Conservation (phyloP, 2,113 vertebrate genomes). For the Anguilla rostrata region DNA sequence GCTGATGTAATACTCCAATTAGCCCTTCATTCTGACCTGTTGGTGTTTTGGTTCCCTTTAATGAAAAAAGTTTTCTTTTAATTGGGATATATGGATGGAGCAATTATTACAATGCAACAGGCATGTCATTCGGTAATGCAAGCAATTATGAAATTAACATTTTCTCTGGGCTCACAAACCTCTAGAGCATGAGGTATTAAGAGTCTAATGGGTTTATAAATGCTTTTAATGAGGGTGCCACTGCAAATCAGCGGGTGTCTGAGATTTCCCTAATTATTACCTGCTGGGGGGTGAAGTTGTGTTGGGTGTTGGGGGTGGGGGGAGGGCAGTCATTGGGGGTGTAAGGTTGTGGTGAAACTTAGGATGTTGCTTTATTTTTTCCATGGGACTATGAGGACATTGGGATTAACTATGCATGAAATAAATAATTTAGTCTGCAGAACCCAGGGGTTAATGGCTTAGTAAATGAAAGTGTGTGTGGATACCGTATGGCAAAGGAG, state of each 20-base stretch:
- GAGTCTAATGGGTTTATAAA: slow-evolving; percentile 16
- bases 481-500: too few species aligned
- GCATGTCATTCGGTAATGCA: slow-evolving; percentile 21
- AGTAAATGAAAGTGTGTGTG: not conserved
- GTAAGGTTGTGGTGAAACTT: not conserved
- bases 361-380: not conserved
- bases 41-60: slow-evolving; percentile 8
- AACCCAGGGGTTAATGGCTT: not conserved
- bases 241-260: slow-evolving; percentile 7
- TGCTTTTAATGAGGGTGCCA: slow-evolving; percentile 21
- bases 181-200: not conserved
- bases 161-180: not conserved
- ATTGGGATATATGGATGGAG: slow-evolving; percentile 21
- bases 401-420: not conserved
- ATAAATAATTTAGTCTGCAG: not conserved
- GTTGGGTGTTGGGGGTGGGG: not conserved
- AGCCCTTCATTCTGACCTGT: not conserved
- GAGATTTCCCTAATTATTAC: slow-evolving; percentile 20
- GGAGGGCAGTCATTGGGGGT: not conserved
- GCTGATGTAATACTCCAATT: not conserved
- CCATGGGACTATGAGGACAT: not conserved
- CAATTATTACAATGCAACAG: slow-evolving; percentile 16
- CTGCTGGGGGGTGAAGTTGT: not conserved
- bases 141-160: slow-evolving; percentile 24
- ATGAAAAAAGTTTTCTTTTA: slow-evolving; percentile 23